Evolutionary conservation across 2,888 invertebrate genomes (phyloP).

Genomic region (Selenia dentaria): DNA sequence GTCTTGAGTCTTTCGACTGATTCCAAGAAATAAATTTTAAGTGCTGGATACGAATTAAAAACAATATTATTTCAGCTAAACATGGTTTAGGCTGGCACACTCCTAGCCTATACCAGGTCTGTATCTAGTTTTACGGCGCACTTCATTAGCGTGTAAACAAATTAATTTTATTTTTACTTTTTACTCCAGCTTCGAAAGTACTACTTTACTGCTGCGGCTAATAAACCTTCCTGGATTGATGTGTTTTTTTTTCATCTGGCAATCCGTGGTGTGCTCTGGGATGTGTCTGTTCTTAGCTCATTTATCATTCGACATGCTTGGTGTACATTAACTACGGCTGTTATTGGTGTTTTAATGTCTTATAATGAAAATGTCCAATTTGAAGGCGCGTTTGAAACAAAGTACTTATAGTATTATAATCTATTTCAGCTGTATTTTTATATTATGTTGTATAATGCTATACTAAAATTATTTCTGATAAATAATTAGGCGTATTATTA

Average conservation of each 20-base stretch:
- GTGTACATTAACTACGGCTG: neutral
- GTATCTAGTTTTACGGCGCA: constrained; percentile 30
- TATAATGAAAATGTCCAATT: no score
- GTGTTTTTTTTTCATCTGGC: constrained; percentile 21
- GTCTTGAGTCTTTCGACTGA: no score
- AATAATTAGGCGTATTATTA: no score
- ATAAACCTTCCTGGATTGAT: constrained; percentile 27
- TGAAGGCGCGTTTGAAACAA: no score
- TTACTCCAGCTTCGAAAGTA: constrained; percentile 7
- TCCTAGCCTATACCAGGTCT: constrained; percentile 9
- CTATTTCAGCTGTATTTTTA: no score
- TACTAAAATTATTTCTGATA: no score
- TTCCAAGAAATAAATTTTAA: no score
- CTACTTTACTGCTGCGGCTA: constrained; percentile 18
- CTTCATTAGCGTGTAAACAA: constrained; percentile 36
- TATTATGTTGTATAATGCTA: no score
- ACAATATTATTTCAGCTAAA: no score
- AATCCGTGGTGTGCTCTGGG: constrained; percentile 9
- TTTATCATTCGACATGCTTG: constrained; percentile 19
- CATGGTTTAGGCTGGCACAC: no score
- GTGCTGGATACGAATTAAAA: no score
- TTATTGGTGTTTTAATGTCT: constrained; percentile 7
- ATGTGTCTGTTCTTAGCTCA: constrained; percentile 8
- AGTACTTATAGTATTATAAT: no score
- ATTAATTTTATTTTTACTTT: constrained; percentile 32